phyloP scores from a whole-genome alignment of 2,113 vertebrate genomes.

The Parus major region DNA sequence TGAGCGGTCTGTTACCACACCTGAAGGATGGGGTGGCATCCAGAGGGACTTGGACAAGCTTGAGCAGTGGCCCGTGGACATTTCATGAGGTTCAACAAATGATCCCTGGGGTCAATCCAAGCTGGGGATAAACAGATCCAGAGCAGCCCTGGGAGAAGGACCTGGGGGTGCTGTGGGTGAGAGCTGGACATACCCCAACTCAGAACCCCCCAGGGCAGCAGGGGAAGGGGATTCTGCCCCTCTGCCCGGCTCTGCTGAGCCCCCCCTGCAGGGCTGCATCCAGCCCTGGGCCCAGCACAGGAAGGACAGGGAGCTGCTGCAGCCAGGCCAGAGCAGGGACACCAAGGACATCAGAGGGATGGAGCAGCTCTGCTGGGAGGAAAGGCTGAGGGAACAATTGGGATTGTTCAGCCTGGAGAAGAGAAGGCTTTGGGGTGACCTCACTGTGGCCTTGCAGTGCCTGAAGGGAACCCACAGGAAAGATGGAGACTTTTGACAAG shows the following conservation, averaged over 20 bases:
- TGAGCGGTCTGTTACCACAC: neutral
- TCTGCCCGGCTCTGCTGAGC: neutral
- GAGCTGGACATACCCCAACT: neutral
- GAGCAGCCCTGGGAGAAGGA: neutral
- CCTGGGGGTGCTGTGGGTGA: neutral
- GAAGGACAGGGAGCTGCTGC: neutral
- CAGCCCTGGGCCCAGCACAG: neutral
- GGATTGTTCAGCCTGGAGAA: neutral
- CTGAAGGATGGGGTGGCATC: neutral
- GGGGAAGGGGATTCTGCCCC: neutral
- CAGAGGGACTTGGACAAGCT: neutral
- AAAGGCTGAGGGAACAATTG: neutral
- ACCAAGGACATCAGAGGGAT: neutral
- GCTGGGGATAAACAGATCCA: neutral
- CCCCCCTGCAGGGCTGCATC: neutral
- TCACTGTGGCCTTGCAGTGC: neutral
- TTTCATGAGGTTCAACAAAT: neutral
- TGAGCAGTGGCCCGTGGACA: rapidly evolving
- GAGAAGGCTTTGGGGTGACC: neutral
- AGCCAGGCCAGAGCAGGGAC: neutral
- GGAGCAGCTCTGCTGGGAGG: neutral
- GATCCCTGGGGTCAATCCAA: rapidly evolving
- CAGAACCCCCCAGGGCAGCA: neutral
- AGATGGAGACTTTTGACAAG: neutral
- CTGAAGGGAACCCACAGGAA: neutral